Conservation (phyloP, 2,888 invertebrate genomes). For the Nudaria mundana region DNA sequence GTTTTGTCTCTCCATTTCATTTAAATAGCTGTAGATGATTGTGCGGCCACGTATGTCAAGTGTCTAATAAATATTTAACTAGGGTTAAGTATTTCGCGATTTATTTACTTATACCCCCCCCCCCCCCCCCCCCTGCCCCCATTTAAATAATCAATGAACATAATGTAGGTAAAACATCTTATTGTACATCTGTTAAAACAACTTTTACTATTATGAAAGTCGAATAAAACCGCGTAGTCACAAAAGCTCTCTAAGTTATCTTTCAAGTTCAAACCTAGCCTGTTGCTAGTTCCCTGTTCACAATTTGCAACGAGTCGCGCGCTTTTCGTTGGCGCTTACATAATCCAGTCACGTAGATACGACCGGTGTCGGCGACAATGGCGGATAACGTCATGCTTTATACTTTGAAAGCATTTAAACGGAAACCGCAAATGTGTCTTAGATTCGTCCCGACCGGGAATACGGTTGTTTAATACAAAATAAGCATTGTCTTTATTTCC, state of each 20-base stretch:
- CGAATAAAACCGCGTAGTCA: conserved; percentile 5
- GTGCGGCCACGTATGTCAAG: no score
- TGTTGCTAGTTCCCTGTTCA: conserved; percentile 20
- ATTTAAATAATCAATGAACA: no score
- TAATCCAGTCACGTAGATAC: conserved; percentile 56
- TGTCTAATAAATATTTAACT: no score
- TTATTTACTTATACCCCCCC: no score
- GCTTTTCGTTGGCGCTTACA: conserved; percentile 33
- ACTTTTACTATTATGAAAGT: background rate
- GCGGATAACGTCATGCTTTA: conserved; percentile 58
- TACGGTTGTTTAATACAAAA: conserved; percentile 40
- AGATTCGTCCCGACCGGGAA: conserved; percentile 37
- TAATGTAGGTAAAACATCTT: no score
- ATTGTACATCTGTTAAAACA: no score
- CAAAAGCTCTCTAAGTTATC: conserved; percentile 12
- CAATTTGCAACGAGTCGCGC: conserved; percentile 18
- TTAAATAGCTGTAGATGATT: no score
- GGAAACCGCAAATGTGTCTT: conserved; percentile 55
- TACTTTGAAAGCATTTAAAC: conserved; percentile 63
- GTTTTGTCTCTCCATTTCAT: no score
- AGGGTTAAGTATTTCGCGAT: no score
- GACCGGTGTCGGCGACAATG: conserved; percentile 56
- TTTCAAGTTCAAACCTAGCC: conserved; percentile 15
- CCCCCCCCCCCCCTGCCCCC: no score
- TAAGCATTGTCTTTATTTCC: conserved; percentile 20